Conservation (phyloP, 2,888 invertebrate genomes). For the Sphaerophoria rueppellii region DNA sequence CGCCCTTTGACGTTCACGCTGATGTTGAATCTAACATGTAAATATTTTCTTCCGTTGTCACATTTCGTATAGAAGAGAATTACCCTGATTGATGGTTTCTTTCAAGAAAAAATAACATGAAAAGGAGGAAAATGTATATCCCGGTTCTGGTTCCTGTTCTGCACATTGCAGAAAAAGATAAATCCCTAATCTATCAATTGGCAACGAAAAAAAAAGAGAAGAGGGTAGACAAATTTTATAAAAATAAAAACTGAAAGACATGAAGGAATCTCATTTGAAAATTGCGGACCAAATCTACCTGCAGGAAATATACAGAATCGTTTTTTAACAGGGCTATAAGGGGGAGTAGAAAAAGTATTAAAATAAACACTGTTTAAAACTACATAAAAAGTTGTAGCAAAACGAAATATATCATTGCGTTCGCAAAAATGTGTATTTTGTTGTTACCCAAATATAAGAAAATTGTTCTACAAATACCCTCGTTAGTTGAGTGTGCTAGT, state of each 20-base stretch:
- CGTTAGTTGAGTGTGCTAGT: too few species aligned
- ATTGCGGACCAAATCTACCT: background rate
- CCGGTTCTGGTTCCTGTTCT: slow-evolving; percentile 3
- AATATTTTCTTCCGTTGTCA: slow-evolving; percentile 27
- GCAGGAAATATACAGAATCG: background rate
- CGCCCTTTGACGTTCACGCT: background rate
- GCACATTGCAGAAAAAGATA: slow-evolving; percentile 20
- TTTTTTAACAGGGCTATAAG: background rate
- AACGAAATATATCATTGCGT: too few species aligned
- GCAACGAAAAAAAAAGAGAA: slow-evolving; percentile 10
- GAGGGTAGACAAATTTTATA: background rate
- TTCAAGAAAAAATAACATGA: slow-evolving; percentile 18
- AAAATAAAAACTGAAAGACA: slow-evolving; percentile 37
- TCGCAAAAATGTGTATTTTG: too few species aligned
- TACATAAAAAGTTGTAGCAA: too few species aligned
- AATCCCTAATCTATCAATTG: slow-evolving; percentile 45
- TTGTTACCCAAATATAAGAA: too few species aligned
- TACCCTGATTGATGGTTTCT: slow-evolving; percentile 69
- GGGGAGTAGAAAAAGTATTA: background rate
- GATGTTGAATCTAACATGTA: slow-evolving; percentile 36
- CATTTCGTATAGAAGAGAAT: slow-evolving; percentile 20
- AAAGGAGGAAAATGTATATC: slow-evolving; percentile 3
- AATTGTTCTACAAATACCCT: too few species aligned
- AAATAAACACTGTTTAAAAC: background rate
- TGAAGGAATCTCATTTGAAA: slow-evolving; percentile 54